These are phyloP conservation scores for Perccottus glenii DNA, from an alignment of 2,113 vertebrate genomes.

Conservation along the genomic window DNA sequence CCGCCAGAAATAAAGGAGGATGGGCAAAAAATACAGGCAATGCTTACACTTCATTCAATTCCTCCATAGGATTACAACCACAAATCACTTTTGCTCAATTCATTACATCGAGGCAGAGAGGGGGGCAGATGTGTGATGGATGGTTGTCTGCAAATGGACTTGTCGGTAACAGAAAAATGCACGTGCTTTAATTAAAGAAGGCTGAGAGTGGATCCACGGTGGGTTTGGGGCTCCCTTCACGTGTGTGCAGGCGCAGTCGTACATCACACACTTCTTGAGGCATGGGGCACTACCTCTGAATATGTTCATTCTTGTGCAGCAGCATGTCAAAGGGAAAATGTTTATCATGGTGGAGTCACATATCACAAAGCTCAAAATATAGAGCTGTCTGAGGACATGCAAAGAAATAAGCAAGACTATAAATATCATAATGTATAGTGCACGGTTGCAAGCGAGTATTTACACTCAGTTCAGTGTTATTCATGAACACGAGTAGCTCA, in stretches of 20 bases:
- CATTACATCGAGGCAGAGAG: constrained; percentile 71
- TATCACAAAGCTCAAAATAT: constrained; percentile 6
- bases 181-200: constrained; percentile 75
- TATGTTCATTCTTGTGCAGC: constrained; percentile 2
- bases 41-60: constrained; percentile 73
- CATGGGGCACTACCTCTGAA: constrained; percentile 6
- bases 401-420: neutral
- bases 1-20: constrained; percentile 54
- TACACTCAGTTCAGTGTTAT: no score
- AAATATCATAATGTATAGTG: neutral
- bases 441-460: no score
- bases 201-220: constrained; percentile 54
- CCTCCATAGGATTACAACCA: constrained; percentile 71
- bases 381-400: neutral
- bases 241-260: constrained; percentile 36
- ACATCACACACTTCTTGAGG: constrained; percentile 32
- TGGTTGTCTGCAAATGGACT: constrained; percentile 80
- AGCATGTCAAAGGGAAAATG: neutral
- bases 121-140: constrained; percentile 73
- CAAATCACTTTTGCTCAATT: constrained; percentile 77
- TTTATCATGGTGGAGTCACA: constrained; percentile 2
- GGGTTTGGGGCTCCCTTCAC: constrained; percentile 54
- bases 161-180: constrained; percentile 77
- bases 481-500: no score
- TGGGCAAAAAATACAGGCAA: constrained; percentile 60